Evolutionary conservation across 1,140 invertebrate species (phyloP).

Genomic region (Drosophila virilis): DNA sequence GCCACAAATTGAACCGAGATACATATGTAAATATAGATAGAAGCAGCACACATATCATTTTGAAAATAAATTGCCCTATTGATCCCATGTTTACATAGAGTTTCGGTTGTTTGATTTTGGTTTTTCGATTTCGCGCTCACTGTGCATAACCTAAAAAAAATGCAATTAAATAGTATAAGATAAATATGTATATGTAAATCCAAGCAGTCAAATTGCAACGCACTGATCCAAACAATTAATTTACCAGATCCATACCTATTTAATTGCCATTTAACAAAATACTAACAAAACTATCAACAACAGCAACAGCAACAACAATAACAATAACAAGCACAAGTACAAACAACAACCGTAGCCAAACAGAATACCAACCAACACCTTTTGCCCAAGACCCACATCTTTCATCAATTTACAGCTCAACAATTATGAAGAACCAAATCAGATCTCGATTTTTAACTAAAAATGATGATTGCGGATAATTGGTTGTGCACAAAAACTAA

Average conservation of each 20-base stretch:
- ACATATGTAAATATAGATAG: slow-evolving; percentile 8
- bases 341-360: slow-evolving; percentile 25
- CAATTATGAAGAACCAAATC: slow-evolving; percentile 63
- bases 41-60: neutral
- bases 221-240: slow-evolving; percentile 27
- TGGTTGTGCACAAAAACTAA: slow-evolving; percentile 80
- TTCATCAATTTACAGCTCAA: slow-evolving; percentile 56
- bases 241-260: slow-evolving; percentile 35
- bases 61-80: neutral
- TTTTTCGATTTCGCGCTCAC: slow-evolving; percentile 20
- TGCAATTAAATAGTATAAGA: slow-evolving; percentile 47
- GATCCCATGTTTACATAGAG: slow-evolving; percentile 1
- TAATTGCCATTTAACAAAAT: slow-evolving; percentile 28
- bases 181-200: slow-evolving; percentile 42
- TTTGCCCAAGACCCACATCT: slow-evolving; percentile 41
- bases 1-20: neutral
- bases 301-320: slow-evolving; percentile 12
- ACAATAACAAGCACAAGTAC: slow-evolving; percentile 27
- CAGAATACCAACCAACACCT: slow-evolving; percentile 40
- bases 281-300: slow-evolving; percentile 17
- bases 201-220: slow-evolving; percentile 21
- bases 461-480: slow-evolving; percentile 84
- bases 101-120: neutral
- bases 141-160: slow-evolving; percentile 62
- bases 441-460: slow-evolving; percentile 82